Conservation (phyloP, 2,113 vertebrate species). For the Caranx ignobilis region DNA sequence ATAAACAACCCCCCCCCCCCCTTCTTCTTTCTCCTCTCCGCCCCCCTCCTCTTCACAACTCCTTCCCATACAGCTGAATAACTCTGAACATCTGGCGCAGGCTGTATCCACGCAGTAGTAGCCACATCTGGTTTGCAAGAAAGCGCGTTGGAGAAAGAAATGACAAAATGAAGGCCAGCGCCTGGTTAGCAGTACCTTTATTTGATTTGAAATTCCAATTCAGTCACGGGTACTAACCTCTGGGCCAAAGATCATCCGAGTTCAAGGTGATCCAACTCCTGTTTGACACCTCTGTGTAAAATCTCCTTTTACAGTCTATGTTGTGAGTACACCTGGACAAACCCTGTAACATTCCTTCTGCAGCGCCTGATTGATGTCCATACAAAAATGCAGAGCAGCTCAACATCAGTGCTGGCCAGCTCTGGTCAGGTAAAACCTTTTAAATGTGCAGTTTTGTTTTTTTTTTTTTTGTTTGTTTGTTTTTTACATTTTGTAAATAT, state of each 20-base stretch:
- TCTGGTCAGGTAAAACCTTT: conserved; percentile 48
- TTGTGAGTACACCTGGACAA: conserved; percentile 48
- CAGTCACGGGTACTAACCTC: conserved; percentile 25
- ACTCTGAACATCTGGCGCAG: conserved; percentile 57
- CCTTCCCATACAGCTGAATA: conserved; percentile 15
- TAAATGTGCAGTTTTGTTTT: conserved; percentile 54
- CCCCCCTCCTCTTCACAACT: too few species aligned
- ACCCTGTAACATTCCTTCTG: conserved; percentile 62
- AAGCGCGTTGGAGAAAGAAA: not conserved
- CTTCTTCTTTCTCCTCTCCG: too few species aligned
- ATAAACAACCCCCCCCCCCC: conserved; percentile 30
- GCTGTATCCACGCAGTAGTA: conserved; percentile 22
- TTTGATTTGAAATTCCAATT: conserved; percentile 62
- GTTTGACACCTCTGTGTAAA: not conserved
- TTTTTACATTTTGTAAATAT: conserved; percentile 75
- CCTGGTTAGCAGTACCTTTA: conserved; percentile 66
- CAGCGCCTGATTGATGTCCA: conserved; percentile 50
- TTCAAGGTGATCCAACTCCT: conserved; percentile 2
- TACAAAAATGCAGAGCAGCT: conserved; percentile 68
- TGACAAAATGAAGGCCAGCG: conserved; percentile 1
- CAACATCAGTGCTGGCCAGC: conserved; percentile 9
- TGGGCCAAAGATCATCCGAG: conserved; percentile 29
- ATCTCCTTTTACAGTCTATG: conserved; percentile 47
- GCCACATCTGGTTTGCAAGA: conserved; percentile 61
- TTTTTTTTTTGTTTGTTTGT: too few species aligned